These are phyloP conservation scores for Plodia interpunctella DNA, from an alignment of 1,140 invertebrate genomes.

Conservation along the genomic window DNA sequence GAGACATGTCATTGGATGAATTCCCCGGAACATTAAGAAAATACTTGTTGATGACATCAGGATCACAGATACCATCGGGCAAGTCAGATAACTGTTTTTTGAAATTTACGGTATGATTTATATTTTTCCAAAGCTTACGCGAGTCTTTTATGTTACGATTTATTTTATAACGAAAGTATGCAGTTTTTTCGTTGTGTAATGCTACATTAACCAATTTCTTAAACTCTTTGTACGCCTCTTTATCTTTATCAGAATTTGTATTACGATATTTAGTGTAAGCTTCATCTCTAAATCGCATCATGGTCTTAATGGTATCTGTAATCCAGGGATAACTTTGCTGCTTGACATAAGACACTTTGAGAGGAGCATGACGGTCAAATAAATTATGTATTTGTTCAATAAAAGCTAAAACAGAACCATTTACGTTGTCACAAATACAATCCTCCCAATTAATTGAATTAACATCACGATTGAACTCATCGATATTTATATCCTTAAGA, in stretches of 20 bases:
- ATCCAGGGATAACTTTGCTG: conserved; percentile 1
- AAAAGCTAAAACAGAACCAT: not conserved
- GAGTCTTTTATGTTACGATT: no score
- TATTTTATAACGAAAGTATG: no score
- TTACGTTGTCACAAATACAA: not conserved
- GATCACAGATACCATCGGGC: conserved; percentile 10
- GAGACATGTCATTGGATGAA: no score
- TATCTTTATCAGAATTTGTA: no score
- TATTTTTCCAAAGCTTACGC: conserved; percentile 17
- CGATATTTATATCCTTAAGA: conserved; percentile 10
- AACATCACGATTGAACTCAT: conserved; percentile 8
- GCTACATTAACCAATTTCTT: no score
- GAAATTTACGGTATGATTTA: conserved; percentile 10
- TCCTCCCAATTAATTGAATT: conserved; percentile 11
- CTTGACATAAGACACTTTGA: conserved; percentile 9
- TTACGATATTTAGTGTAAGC: no score
- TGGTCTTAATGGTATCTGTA: conserved; percentile 12
- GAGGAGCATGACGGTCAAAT: conserved; percentile 15
- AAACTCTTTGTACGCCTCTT: no score
- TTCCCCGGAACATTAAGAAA: conserved; percentile 11
- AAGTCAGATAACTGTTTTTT: conserved; percentile 1
- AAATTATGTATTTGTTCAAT: not conserved
- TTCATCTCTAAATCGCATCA: conserved; percentile 11
- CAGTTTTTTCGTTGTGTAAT: no score
- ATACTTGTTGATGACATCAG: conserved; percentile 10